Base-by-base conservation (phyloP, 2,888 invertebrate genomes). In the Eugnorisma glareosa region DNA sequence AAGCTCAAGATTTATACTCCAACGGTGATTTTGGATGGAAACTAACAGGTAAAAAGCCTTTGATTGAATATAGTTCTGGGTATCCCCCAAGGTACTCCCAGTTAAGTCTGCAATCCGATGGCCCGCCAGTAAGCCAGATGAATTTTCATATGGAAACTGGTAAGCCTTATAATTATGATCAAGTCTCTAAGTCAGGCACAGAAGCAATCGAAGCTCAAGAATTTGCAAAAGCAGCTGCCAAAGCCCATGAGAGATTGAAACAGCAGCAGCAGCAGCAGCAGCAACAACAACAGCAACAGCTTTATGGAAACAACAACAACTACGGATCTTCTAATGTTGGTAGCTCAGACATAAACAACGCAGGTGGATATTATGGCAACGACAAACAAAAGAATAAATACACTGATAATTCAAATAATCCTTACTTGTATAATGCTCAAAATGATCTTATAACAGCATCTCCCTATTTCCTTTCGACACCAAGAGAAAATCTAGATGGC, bases 1-100 rank as follows among this genome's bases (percentile, higher is more conserved):
- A 94, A 77, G 86, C 92, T 40, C 64, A 64, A 73, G 93, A 93
- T 24, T 85, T 90, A 51, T 97, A 96, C 82, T 95, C 97, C 0
- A 94, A 95, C 73, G 96, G 96, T 21, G 96, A 97, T 84, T 97
- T 94, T 85, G 97, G 97, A 2, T 97, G 97, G 97, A 96, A 96
- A 89, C 76, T 97, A 37, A 90, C 92, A 7, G 94, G 93, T n/a
- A 96, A 94, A 86, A 97, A 94, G 80, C 90, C 93, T 43, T 82
- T 89, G n/a, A 83, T 85, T 63, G 94, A 95, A 67, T 93, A 92
- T 73, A 88, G 92, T 45, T 82, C 92, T 40, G 90, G 88, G 63
- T 94, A 90, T 83, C 93, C 92, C 79, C 91, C 91, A 57, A 93
- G 92, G 78, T 94, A 94, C 83, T 94, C 95, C 83, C 85, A 90